These are phyloP conservation scores for Drosophila kuntzei DNA, from an alignment of 2,888 invertebrate species.

Conservation along the genomic window DNA sequence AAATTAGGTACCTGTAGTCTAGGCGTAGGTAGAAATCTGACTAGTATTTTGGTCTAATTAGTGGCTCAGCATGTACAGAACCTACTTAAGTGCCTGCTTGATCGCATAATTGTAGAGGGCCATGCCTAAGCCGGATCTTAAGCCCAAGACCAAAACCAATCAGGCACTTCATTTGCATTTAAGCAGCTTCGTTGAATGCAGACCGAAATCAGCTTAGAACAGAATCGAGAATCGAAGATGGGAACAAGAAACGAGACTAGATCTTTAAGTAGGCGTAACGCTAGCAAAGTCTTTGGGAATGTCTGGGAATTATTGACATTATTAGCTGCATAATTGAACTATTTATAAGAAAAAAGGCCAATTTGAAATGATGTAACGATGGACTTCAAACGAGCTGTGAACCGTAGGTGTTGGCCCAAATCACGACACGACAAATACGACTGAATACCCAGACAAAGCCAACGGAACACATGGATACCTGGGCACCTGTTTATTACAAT, in stretches of 20 bases:
- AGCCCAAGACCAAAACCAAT: slow-evolving; percentile 61
- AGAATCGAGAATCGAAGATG: slow-evolving; percentile 1
- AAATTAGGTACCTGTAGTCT: slow-evolving; percentile 20
- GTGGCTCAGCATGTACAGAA: slow-evolving; percentile 37
- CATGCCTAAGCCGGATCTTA: slow-evolving; percentile 35
- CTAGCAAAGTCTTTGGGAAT: slow-evolving; percentile 1
- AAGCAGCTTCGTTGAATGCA: slow-evolving; percentile 42
- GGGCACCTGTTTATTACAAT: slow-evolving; percentile 55
- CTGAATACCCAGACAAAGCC: slow-evolving; percentile 38
- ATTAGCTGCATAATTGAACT: slow-evolving; percentile 76
- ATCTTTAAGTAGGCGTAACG: slow-evolving; percentile 60
- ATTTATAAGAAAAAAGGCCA: slow-evolving; percentile 56
- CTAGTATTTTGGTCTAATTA: slow-evolving; percentile 58
- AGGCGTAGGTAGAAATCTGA: slow-evolving; percentile 31
- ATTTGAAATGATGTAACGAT: slow-evolving; percentile 62
- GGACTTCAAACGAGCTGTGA: slow-evolving; percentile 69
- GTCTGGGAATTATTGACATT: slow-evolving; percentile 63
- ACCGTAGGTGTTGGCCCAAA: slow-evolving; percentile 75
- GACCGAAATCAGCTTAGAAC: slow-evolving; percentile 62
- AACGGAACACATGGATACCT: slow-evolving; percentile 19
- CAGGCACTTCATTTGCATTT: slow-evolving; percentile 75
- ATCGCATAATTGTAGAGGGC: slow-evolving; percentile 56
- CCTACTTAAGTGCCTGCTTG: slow-evolving; percentile 51
- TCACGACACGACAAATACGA: slow-evolving; percentile 45
- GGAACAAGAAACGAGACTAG: not conserved